phyloP scores from a whole-genome alignment of 2,888 invertebrate genomes.

The Coenonympha glycerion region DNA sequence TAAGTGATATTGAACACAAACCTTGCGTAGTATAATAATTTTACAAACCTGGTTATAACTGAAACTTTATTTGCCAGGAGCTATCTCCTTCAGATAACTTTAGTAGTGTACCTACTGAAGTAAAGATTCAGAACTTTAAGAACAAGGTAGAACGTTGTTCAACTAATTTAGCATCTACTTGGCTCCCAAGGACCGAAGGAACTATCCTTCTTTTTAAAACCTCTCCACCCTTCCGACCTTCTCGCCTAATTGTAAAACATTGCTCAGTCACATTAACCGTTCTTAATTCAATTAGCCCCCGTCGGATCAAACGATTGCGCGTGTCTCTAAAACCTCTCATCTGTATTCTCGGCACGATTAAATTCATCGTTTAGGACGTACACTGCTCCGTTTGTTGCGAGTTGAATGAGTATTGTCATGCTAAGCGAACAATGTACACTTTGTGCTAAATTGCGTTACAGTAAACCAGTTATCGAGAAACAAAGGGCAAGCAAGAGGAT shows the following conservation, averaged over 20 bases:
- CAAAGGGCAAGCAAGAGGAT: conserved; percentile 13
- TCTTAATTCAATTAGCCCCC: conserved; percentile 3
- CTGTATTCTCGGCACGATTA: background rate
- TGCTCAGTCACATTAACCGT: background rate
- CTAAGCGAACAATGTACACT: background rate
- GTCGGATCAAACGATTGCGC: conserved; percentile 2
- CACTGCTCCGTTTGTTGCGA: background rate
- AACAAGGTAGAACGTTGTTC: background rate
- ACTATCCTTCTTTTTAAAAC: background rate
- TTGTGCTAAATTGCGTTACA: background rate
- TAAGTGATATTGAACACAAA: no score
- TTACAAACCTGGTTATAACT: no score
- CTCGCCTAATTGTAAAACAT: background rate
- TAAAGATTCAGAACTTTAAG: background rate
- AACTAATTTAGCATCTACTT: background rate
- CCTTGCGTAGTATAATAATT: no score
- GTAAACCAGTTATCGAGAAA: conserved; percentile 1
- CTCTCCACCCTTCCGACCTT: background rate
- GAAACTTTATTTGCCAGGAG: no score
- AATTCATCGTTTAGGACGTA: background rate
- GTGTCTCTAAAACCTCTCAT: background rate
- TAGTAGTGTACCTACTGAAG: no score
- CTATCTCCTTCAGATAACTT: no score
- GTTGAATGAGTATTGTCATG: background rate
- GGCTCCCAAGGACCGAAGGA: no score